Base-by-base conservation (phyloP, 2,113 vertebrate species). In the Marcusenius ussheri region DNA sequence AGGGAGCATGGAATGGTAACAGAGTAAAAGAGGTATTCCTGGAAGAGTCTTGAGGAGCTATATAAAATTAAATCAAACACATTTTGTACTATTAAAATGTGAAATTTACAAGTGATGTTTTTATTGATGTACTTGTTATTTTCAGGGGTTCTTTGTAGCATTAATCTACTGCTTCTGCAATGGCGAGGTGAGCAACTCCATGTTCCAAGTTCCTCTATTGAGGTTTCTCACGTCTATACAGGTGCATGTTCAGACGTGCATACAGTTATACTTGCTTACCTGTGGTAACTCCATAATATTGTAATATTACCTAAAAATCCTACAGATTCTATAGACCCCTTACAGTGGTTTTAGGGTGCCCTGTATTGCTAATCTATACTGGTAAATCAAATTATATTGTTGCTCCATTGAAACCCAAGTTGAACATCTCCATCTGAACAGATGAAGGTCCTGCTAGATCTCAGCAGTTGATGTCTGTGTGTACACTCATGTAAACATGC, bases 111-210 rank as follows among this genome's bases (percentile, higher is more conserved):
- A 10, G 21, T 84, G 21, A 47, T 46, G 39, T 84, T 84, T 84
- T 84, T 21, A 84, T 84, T 47, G 24, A 84, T 5, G 7, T 35
- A n/a, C 89, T 58, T 90, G 45, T 15, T 90, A 13, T 84, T 92
- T 89, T 42, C 89, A 97, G 97, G 97, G 97, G 0, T 97, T 97
- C 91, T 96, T 97, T 92, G 96, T 97, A 90, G 96, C 96, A 0
- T 96, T 96, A 88, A 97, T 97, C 94, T 97, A 97, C 94, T 97
- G 97, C 92, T 97, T 97, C 95, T 97, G 96, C 94, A 97, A 97
- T 49, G 96, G 97, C 11, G 97, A 97, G 96, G 96, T 97, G 93
- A 93, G 91, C 90, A 35, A 8, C 27, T 53, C 27, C 53, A 56
- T 35, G 17, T 87, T 88, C 19, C 11, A 15, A 6, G 17, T 83